These are phyloP conservation scores for Lasius platythorax DNA, from an alignment of 2,888 invertebrate genomes.

Conservation along the genomic window DNA sequence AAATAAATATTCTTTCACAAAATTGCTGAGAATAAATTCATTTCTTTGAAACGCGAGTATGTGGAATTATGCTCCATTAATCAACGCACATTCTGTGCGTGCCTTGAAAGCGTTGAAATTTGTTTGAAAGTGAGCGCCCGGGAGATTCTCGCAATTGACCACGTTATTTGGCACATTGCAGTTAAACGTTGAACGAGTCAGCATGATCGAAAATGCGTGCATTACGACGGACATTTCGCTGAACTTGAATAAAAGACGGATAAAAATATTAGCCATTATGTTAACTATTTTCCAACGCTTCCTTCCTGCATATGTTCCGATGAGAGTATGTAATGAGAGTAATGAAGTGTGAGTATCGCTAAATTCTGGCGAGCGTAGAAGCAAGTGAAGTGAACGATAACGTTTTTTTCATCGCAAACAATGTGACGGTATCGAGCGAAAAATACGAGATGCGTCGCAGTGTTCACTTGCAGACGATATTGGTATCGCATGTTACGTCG, in stretches of 20 bases:
- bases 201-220: background rate
- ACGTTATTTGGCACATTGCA: conserved; percentile 8
- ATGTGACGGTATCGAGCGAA: background rate
- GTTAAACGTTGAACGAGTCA: conserved; percentile 3
- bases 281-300: background rate
- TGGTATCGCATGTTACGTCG: background rate
- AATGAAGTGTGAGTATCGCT: background rate
- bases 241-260: background rate
- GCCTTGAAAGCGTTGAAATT: conserved; percentile 17
- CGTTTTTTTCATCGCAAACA: background rate
- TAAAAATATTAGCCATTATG: background rate
- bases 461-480: background rate
- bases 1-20: conserved; percentile 18
- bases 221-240: background rate
- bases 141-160: conserved; percentile 15
- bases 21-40: conserved; percentile 19
- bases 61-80: conserved; percentile 9
- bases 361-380: background rate
- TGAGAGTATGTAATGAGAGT: background rate
- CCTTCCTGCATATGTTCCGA: background rate
- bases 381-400: background rate
- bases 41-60: background rate
- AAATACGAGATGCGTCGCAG: conserved; percentile 16
- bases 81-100: conserved; percentile 12
- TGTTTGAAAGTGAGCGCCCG: background rate